phyloP scores from a whole-genome alignment of 2,888 invertebrate species.

The Tipula helvola region DNA sequence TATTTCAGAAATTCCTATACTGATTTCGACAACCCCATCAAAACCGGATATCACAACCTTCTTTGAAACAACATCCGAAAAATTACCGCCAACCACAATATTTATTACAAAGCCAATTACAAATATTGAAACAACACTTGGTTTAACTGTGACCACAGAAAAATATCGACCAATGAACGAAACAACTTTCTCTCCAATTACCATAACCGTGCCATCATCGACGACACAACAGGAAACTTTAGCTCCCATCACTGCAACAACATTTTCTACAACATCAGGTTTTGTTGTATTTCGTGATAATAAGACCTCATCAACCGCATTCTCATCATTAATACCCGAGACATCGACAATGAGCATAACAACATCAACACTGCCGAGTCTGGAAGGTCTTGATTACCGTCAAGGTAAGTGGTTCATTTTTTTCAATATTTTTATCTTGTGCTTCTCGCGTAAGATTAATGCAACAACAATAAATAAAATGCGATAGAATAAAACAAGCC shows the following conservation, averaged over 20 bases:
- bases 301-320: conserved; percentile 9
- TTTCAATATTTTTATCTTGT: background rate
- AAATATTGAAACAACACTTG: background rate
- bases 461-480: background rate
- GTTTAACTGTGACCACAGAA: background rate
- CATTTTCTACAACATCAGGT: conserved; percentile 12
- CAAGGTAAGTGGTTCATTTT: conserved; percentile 24
- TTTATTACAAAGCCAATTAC: background rate
- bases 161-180: conserved; percentile 20
- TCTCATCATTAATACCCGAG: background rate
- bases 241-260: conserved; percentile 13
- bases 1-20: background rate
- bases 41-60: background rate
- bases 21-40: background rate
- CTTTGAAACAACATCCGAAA: background rate
- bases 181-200: conserved; percentile 13
- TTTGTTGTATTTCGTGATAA: conserved; percentile 1
- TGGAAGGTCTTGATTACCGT: conserved; percentile 34
- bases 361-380: conserved; percentile 23
- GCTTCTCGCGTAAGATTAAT: background rate
- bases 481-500: background rate
- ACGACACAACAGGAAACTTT: conserved; percentile 18
- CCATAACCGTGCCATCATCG: conserved; percentile 13
- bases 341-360: conserved; percentile 18
- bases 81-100: background rate